Conservation (phyloP, 2,113 vertebrate species). For the Aphelocoma coerulescens region DNA sequence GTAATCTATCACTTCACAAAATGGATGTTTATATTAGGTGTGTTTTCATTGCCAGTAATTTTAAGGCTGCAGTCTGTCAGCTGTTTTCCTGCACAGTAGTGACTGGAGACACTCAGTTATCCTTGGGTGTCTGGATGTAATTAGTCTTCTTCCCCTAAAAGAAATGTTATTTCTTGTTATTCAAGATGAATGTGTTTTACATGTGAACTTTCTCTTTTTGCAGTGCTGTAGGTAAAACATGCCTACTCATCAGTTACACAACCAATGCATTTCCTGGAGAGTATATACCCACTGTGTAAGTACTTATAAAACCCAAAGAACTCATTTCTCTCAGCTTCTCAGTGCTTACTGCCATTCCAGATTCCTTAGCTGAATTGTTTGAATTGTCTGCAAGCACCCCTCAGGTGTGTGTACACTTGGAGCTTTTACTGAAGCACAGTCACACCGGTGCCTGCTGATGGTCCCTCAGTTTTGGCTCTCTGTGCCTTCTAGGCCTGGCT, state of each 20-base stretch:
- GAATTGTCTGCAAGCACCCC: background rate
- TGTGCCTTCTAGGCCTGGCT: background rate
- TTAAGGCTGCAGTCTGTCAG: background rate
- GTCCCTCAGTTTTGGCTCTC: background rate
- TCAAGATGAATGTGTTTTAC: background rate
- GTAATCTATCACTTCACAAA: background rate
- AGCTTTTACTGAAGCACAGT: background rate
- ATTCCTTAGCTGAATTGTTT: background rate
- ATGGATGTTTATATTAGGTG: background rate
- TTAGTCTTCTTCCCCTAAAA: background rate
- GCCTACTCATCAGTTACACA: conserved; percentile 98
- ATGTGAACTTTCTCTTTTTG: conserved; percentile 31
- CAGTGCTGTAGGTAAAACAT: conserved; percentile 99
- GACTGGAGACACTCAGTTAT: background rate
- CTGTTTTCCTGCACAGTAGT: background rate
- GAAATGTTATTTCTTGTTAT: background rate
- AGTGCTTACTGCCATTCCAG: background rate
- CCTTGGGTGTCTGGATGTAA: background rate
- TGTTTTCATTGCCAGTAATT: background rate
- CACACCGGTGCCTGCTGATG: background rate
- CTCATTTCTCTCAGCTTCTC: background rate
- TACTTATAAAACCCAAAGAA: background rate
- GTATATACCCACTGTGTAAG: conserved; percentile 99
- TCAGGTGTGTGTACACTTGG: background rate
- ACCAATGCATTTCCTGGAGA: conserved; percentile 98